A percentile compares a stretch with the other conserved stretches of the same genome.
Conservation (phyloP, 2,113 vertebrate genomes). For the Gobio gobio region DNA sequence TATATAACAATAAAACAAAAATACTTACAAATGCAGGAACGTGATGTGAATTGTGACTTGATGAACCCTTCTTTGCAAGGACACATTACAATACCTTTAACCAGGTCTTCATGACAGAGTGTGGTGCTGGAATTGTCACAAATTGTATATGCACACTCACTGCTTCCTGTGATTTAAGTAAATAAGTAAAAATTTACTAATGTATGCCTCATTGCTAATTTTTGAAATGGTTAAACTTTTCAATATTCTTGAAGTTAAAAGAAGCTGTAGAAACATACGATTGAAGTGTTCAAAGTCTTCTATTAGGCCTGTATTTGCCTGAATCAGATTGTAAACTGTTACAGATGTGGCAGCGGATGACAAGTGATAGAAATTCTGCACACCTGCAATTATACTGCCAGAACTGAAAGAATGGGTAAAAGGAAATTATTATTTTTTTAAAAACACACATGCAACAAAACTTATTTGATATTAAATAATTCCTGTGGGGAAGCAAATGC, state of each 20-base stretch:
- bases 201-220: not conserved
- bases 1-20: not conserved
- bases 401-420: not conserved
- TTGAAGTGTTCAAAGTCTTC: accelerated
- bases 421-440: not conserved
- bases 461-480: not conserved
- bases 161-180: not conserved
- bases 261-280: not conserved
- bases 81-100: constrained; percentile 20
- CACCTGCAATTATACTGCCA: constrained; percentile 45
- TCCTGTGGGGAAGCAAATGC: not conserved
- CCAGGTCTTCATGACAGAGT: accelerated
- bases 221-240: not conserved
- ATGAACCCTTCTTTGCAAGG: constrained; percentile 1
- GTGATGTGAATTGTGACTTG: not conserved
- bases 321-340: accelerated
- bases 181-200: not conserved
- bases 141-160: accelerated
- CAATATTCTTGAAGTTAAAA: not conserved
- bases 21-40: constrained; percentile 20
- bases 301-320: accelerated
- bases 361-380: not conserved
- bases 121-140: not conserved
- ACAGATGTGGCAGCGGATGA: accelerated
- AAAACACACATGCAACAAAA: not conserved